These are phyloP conservation scores for Hylaea fasciaria DNA, from an alignment of 2,888 invertebrate species.

Conservation along the genomic window DNA sequence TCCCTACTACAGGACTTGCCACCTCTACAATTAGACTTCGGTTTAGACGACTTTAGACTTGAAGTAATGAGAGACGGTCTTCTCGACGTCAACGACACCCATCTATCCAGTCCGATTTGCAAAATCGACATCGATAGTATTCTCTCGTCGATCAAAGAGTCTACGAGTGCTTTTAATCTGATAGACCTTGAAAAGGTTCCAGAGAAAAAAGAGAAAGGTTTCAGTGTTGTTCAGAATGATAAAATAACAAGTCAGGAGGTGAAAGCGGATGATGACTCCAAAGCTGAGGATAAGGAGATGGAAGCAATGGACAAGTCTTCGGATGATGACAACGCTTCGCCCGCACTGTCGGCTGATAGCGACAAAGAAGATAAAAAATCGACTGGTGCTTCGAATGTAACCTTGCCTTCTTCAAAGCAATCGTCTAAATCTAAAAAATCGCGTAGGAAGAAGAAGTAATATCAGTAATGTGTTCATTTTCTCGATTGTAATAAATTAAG, in stretches of 20 bases:
- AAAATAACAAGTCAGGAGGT: slow-evolving; percentile 75
- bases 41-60: slow-evolving; percentile 74
- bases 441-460: slow-evolving; percentile 87
- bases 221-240: slow-evolving; percentile 73
- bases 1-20: slow-evolving; percentile 69
- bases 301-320: slow-evolving; percentile 83
- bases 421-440: slow-evolving; percentile 82
- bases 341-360: slow-evolving; percentile 83
- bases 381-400: slow-evolving; percentile 66
- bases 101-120: slow-evolving; percentile 74
- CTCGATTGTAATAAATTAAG: slow-evolving; percentile 50
- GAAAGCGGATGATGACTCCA: slow-evolving; percentile 69
- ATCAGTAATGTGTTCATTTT: slow-evolving; percentile 65
- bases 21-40: slow-evolving; percentile 74
- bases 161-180: slow-evolving; percentile 72
- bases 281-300: slow-evolving; percentile 58
- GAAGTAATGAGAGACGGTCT: slow-evolving; percentile 79
- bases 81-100: slow-evolving; percentile 73
- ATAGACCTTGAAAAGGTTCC: slow-evolving; percentile 77
- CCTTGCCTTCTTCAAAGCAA: slow-evolving; percentile 71
- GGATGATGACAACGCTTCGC: slow-evolving; percentile 83
- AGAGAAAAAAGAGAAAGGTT: slow-evolving; percentile 69
- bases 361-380: slow-evolving; percentile 80
- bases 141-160: slow-evolving; percentile 74
- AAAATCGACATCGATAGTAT: slow-evolving; percentile 79